Conservation (phyloP, 92 coral and sea anemone species). For the Micromussa lordhowensis region DNA sequence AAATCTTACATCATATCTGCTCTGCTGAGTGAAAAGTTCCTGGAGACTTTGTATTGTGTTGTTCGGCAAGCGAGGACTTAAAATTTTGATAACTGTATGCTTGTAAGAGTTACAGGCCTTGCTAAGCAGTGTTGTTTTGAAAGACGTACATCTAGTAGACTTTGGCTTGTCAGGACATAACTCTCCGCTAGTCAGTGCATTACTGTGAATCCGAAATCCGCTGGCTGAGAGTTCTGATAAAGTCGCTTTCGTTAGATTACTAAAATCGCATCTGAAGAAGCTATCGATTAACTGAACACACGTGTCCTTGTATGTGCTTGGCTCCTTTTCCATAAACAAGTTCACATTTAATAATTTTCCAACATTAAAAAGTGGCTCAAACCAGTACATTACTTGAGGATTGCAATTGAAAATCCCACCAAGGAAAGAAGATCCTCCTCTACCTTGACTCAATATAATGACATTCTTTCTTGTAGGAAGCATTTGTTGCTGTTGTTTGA, state of each 20-base stretch:
- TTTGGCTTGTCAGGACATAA: not conserved
- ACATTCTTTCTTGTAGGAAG: conserved; percentile 26
- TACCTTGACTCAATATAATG: conserved; percentile 63
- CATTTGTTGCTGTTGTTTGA: not conserved
- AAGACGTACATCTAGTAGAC: not conserved
- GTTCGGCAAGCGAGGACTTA: conserved; percentile 49
- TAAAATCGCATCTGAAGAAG: conserved; percentile 52
- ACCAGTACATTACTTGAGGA: conserved; percentile 51
- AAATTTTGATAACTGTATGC: conserved; percentile 54
- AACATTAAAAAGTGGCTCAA: conserved; percentile 53
- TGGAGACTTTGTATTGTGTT: conserved; percentile 35
- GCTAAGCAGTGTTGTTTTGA: not conserved
- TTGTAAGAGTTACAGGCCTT: conserved; percentile 20
- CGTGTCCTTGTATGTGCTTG: not conserved
- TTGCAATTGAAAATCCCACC: conserved; percentile 60
- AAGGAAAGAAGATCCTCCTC: conserved; percentile 74
- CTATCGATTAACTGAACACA: conserved; percentile 21
- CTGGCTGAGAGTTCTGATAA: not conserved
- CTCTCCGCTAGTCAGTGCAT: not conserved
- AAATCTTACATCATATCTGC: conserved; percentile 31
- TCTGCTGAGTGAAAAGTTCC: conserved; percentile 22
- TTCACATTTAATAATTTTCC: conserved; percentile 13
- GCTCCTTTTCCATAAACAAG: conserved; percentile 13
- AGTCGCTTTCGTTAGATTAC: not conserved
- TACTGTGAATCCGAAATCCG: conserved; percentile 6